Conservation (phyloP, 2,113 vertebrate species). For the Pantherophis guttatus region DNA sequence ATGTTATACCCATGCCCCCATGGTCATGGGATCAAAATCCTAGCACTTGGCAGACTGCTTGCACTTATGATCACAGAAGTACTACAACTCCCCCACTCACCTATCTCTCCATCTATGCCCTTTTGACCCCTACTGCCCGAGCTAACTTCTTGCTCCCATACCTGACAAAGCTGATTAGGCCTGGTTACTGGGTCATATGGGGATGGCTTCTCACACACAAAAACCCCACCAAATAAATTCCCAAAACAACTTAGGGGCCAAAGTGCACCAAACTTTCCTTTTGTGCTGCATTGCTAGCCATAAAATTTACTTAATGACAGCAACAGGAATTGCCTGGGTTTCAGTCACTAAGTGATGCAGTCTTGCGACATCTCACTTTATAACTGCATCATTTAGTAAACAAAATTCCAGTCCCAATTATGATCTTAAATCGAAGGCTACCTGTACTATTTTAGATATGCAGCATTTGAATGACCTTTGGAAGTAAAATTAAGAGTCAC, state of each 20-base stretch:
- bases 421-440: background rate
- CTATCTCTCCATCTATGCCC: background rate
- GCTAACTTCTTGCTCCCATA: background rate
- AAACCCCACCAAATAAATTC: background rate
- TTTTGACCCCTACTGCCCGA: no score
- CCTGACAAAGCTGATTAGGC: background rate
- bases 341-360: background rate
- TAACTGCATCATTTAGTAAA: background rate
- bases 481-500: background rate
- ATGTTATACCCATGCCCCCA: background rate
- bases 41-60: background rate
- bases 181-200: background rate
- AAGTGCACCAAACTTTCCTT: background rate
- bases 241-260: background rate
- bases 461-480: background rate
- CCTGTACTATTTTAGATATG: background rate
- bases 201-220: background rate
- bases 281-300: background rate
- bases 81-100: no score
- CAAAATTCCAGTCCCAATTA: background rate
- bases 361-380: background rate
- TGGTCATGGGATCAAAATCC: background rate
- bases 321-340: background rate
- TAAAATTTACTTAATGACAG: background rate
- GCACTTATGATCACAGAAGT: no score